phyloP scores from a whole-genome alignment of 2,888 invertebrate genomes.

The Myopa testacea region DNA sequence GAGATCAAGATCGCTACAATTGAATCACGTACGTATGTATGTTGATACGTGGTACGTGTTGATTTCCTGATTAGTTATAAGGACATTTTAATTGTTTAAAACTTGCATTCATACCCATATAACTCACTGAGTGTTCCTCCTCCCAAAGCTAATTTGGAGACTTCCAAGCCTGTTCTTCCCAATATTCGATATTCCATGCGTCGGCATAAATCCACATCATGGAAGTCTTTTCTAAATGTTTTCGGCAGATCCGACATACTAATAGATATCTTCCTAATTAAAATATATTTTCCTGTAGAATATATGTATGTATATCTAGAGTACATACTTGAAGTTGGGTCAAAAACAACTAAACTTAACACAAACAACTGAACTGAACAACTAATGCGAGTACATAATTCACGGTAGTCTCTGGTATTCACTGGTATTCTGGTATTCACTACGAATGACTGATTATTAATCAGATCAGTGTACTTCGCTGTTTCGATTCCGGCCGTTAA shows the following conservation, averaged over 20 bases:
- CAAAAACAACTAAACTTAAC: no score
- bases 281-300: neutral
- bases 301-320: no score
- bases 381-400: no score
- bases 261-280: no score
- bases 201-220: conserved; percentile 72
- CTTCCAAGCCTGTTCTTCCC: conserved; percentile 77
- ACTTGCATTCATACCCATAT: conserved; percentile 71
- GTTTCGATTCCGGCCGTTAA: no score
- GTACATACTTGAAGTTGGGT: no score
- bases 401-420: no score
- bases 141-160: conserved; percentile 82
- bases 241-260: conserved; percentile 65
- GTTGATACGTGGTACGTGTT: no score
- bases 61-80: neutral
- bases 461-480: no score
- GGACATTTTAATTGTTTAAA: neutral
- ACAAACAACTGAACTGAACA: no score
- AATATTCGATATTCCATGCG: conserved; percentile 81
- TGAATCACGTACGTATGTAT: neutral
- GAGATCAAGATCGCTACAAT: conserved; percentile 73
- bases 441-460: no score
- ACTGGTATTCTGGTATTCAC: no score
- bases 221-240: conserved; percentile 76
- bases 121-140: conserved; percentile 79